Conservation (phyloP, 2,888 invertebrate species). For the Petrolisthes cinctipes region DNA sequence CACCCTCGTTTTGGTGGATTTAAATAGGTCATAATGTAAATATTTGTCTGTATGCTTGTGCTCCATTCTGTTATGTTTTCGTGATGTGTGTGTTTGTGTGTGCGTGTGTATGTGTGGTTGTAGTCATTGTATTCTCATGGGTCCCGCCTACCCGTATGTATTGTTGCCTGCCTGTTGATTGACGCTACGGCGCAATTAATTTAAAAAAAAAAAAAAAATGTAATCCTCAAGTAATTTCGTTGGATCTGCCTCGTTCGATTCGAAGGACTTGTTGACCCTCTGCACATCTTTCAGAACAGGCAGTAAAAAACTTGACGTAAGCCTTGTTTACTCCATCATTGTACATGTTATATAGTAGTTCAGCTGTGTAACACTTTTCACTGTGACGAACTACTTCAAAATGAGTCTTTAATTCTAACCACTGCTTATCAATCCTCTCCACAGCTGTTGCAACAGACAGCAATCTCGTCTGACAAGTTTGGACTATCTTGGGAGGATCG, state of each 20-base stretch:
- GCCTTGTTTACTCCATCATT: slow-evolving; percentile 29
- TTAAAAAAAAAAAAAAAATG: too few relatives aligned
- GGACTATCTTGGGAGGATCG: slow-evolving; percentile 7
- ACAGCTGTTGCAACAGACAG: slow-evolving; percentile 27
- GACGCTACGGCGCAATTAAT: too few relatives aligned
- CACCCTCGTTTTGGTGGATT: too few relatives aligned
- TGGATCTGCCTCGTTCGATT: slow-evolving; percentile 33
- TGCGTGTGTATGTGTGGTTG: too few relatives aligned
- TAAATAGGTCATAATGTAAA: too few relatives aligned
- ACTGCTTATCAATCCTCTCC: background rate
- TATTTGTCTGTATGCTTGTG: too few relatives aligned
- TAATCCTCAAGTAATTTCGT: slow-evolving; percentile 35
- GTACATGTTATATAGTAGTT: slow-evolving; percentile 35
- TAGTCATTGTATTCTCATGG: too few relatives aligned
- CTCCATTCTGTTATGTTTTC: too few relatives aligned
- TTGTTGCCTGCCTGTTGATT: too few relatives aligned
- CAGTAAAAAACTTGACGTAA: slow-evolving; percentile 4
- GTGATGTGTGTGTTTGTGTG: too few relatives aligned
- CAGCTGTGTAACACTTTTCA: slow-evolving; percentile 36
- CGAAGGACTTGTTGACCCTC: slow-evolving; percentile 38
- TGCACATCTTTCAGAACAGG: slow-evolving; percentile 16
- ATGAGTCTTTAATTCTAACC: slow-evolving; percentile 1
- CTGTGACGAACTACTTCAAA: slow-evolving; percentile 1
- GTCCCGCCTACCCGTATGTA: too few relatives aligned
- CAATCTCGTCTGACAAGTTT: slow-evolving; percentile 17